These are phyloP conservation scores for Ciona savignyi DNA, from an alignment of 23 tunicate species.

Conservation along the genomic window DNA sequence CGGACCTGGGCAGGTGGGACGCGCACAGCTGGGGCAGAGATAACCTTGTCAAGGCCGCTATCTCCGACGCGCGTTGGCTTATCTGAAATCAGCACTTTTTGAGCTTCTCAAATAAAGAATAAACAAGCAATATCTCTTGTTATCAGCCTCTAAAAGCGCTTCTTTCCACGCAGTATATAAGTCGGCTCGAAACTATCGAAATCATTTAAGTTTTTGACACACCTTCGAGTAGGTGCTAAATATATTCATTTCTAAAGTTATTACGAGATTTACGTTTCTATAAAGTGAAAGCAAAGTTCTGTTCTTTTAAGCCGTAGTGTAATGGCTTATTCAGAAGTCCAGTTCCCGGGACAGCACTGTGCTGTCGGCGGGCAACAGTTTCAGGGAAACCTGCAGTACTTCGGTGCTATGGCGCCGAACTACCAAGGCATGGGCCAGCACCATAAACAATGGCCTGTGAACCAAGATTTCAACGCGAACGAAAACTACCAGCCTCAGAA, in stretches of 20 bases:
- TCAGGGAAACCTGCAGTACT: slow-evolving; percentile 7
- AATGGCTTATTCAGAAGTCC: slow-evolving; percentile 24
- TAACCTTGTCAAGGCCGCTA: not conserved
- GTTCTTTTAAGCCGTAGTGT: not conserved
- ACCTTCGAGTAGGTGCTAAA: no score
- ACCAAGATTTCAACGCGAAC: slow-evolving; percentile 16
- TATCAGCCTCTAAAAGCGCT: not conserved
- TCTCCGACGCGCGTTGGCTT: slow-evolving; percentile 1
- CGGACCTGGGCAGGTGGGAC: not conserved
- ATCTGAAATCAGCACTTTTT: not conserved
- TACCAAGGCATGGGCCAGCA: not conserved
- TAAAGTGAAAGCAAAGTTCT: not conserved
- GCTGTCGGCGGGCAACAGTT: slow-evolving; percentile 18
- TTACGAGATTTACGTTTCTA: not conserved
- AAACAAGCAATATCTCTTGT: not conserved
- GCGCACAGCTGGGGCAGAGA: not conserved
- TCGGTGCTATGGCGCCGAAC: not conserved
- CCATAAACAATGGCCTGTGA: slow-evolving; percentile 3
- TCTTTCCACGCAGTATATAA: not conserved
- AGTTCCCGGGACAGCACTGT: slow-evolving; percentile 20
- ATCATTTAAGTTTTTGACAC: not conserved
- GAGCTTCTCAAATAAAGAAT: not conserved
- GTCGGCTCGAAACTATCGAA: not conserved
- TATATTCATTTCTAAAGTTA: not conserved
- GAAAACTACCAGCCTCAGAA: not conserved